Conservation (phyloP, 2,797 vertebrate genomes). For the Eidolon dupreanum region DNA sequence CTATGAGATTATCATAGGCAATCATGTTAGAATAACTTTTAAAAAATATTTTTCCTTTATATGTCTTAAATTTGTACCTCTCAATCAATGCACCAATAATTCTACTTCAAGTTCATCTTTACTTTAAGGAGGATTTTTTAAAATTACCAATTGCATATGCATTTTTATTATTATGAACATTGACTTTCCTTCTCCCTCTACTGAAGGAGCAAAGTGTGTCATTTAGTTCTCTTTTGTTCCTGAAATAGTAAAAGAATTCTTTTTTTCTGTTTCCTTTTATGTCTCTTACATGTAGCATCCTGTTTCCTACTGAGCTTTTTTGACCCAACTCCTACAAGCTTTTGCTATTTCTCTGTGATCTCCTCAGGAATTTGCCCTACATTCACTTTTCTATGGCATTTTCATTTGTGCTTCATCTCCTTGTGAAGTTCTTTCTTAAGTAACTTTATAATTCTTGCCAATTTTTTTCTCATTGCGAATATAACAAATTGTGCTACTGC, state of each 20-base stretch:
- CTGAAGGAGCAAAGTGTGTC: constrained; percentile 63
- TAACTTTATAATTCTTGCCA: constrained; percentile 60
- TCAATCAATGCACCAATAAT: not conserved
- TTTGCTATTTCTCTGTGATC: constrained; percentile 76
- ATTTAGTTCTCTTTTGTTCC: constrained; percentile 75
- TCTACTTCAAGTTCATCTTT: not conserved
- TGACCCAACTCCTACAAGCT: constrained; percentile 73
- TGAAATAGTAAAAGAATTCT: constrained; percentile 77
- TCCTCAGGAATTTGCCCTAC: constrained; percentile 76
- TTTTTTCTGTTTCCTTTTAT: constrained; percentile 71
- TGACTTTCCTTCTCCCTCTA: not conserved
- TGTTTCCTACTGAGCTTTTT: constrained; percentile 75
- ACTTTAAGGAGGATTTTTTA: constrained; percentile 14
- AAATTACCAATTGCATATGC: constrained; percentile 34
- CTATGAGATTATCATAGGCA: not conserved
- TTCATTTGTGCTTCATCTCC: constrained; percentile 68
- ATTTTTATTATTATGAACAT: constrained; percentile 44
- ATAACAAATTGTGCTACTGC: constrained; percentile 52
- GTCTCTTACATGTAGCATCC: constrained; percentile 71
- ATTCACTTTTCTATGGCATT: constrained; percentile 68
- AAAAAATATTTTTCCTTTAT: not conserved
- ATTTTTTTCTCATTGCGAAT: constrained; percentile 66
- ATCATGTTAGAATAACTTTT: not conserved
- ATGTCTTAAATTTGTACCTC: not conserved
- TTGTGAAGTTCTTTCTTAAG: constrained; percentile 75